Percentiles rank a stretch among this genome's conserved stretches.
Conservation (phyloP, 2,113 vertebrate species). For the Xenopus tropicalis region DNA sequence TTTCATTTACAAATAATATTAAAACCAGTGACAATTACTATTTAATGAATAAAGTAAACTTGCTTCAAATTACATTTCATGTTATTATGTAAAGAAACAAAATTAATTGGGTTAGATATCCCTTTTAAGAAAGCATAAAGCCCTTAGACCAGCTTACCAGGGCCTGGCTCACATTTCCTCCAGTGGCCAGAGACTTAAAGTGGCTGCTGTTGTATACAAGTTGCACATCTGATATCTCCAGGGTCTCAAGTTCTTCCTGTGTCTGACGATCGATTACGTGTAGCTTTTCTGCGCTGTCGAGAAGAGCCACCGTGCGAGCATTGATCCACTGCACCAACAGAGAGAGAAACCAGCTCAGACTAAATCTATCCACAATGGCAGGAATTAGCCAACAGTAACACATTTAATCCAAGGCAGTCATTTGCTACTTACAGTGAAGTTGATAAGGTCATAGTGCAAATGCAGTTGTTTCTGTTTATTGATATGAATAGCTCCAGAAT, state of each 20-base stretch:
- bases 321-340: slow-evolving; percentile 86
- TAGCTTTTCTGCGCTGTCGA: slow-evolving; percentile 92
- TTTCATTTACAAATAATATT: too few species aligned
- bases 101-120: too few species aligned
- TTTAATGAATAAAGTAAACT: too few species aligned
- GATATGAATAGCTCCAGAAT: slow-evolving; percentile 89
- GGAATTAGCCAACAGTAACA: too few species aligned
- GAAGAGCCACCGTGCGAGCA: slow-evolving; percentile 81
- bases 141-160: slow-evolving; percentile 65
- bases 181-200: slow-evolving; percentile 94
- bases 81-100: too few species aligned
- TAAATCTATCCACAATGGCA: neutral
- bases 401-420: neutral
- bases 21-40: too few species aligned
- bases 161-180: slow-evolving; percentile 95
- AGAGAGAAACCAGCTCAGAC: neutral
- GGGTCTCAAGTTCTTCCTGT: slow-evolving; percentile 85
- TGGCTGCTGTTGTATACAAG: slow-evolving; percentile 96
- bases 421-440: slow-evolving; percentile 81
- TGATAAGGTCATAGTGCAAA: slow-evolving; percentile 92
- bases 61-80: too few species aligned
- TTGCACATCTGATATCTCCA: slow-evolving; percentile 91
- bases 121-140: too few species aligned
- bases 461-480: slow-evolving; percentile 94
- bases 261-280: slow-evolving; percentile 89